Base-by-base conservation (phyloP, 2,888 invertebrate genomes). In the Xestia rhomboidea region DNA sequence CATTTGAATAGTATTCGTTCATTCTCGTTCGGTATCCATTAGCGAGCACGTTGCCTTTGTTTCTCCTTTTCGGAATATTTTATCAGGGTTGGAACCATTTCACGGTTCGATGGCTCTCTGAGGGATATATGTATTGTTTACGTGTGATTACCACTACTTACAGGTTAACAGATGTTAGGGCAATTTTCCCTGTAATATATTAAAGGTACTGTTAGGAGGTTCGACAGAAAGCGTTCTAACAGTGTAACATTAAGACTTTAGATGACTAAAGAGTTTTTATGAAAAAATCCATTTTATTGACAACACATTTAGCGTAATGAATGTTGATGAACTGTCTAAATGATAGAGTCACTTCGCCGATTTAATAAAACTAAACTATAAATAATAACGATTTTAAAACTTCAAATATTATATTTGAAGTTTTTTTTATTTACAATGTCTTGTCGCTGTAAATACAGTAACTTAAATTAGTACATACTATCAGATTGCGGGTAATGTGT, bases 1-100 rank as follows among this genome's bases (percentile, higher is more conserved):
- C 38, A 82, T 82, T 82, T 82, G 73, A 77, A 73, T 77, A 73
- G 67, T 82, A 73, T 67, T 69, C 57, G 80, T 57, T 70, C 72
- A 30, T 38, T 68, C 41, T 67, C 73, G 46, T 79, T 80, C 63
- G 34, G 54, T 62, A 68, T 80, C 73, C 80, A 76, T 83, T 83
- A 83, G 46, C 8, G 51, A 49, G 18, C 72, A 34, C 21, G n/a
- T 62, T 66, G 57, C 62, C 30, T 64, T 68, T 82, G 82, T 82
- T 77, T 73, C 38, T 78, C 30, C 18, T 79, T 72, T 79, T 57
- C 27, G 49, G 71, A 82, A 83, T 77, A 68, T 79, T 68, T 49
- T 72, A 72, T 64, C 51, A 54, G 38, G 15, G 54, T 70, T 54
- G 34, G 34, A 44, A 69, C 62, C 46, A 72, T 68, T 82, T 68